Conservation (phyloP, 2,113 vertebrate species). For the Mustela lutreola region DNA sequence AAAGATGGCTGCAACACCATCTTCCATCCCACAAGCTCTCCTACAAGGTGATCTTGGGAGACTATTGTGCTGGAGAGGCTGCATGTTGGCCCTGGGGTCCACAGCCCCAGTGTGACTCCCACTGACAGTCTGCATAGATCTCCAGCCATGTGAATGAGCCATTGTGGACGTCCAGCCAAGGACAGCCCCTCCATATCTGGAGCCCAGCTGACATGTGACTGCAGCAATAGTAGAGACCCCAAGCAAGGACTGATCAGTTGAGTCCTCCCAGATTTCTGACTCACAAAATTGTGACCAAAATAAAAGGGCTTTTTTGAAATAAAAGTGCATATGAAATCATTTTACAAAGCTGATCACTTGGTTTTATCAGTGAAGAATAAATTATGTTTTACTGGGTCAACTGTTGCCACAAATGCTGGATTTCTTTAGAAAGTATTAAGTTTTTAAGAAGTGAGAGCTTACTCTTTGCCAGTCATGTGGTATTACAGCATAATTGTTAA, state of each 20-base stretch:
- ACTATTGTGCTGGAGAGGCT: not conserved
- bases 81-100: not conserved
- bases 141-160: not conserved
- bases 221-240: not conserved
- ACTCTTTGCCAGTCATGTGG: not conserved
- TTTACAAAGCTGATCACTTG: not conserved
- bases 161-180: not conserved
- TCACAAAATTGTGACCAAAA: not conserved
- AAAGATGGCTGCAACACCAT: not conserved
- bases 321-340: not conserved
- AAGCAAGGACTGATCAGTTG: not conserved
- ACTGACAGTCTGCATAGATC: not conserved
- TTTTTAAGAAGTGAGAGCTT: not conserved
- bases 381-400: not conserved
- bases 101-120: not conserved
- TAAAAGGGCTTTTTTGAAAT: not conserved
- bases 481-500: not conserved
- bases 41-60: not conserved
- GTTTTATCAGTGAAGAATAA: not conserved
- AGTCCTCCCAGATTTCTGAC: not conserved
- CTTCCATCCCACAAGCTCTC: not conserved
- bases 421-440: constrained; percentile 22
- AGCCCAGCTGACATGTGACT: not conserved
- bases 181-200: not conserved
- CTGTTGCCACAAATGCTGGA: not conserved